Conservation (phyloP, 2,888 invertebrate species). For the Acleris literana region DNA sequence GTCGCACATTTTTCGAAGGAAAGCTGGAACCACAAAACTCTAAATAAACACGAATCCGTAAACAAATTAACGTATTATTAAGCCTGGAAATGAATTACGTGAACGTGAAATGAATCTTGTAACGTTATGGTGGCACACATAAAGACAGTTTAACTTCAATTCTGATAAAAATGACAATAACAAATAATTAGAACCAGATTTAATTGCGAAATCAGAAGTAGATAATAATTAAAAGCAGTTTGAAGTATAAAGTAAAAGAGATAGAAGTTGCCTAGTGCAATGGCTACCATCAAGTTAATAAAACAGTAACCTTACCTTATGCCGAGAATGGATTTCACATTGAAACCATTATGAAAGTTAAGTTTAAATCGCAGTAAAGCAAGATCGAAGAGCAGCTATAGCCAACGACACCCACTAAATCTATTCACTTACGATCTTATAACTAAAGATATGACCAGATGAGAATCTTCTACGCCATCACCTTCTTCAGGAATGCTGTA, state of each 20-base stretch:
- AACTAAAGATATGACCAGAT: slow-evolving; percentile 79
- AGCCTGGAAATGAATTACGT: slow-evolving; percentile 10
- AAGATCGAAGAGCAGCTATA: slow-evolving; percentile 52
- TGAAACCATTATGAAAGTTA: slow-evolving; percentile 3
- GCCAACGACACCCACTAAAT: slow-evolving; percentile 45
- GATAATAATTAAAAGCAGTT: too few relatives aligned
- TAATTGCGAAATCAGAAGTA: too few relatives aligned
- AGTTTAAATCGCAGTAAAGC: slow-evolving; percentile 41
- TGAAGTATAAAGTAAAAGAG: too few relatives aligned
- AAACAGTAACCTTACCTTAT: not conserved
- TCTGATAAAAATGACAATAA: too few relatives aligned
- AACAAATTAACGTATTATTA: not conserved
- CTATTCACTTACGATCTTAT: slow-evolving; percentile 82
- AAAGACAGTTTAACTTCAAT: not conserved
- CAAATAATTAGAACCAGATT: too few relatives aligned
- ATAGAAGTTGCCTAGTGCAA: too few relatives aligned
- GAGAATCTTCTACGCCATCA: slow-evolving; percentile 85
- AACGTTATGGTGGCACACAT: slow-evolving; percentile 15
- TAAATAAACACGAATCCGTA: not conserved
- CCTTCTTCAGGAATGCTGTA: slow-evolving; percentile 92
- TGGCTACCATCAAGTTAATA: too few relatives aligned
- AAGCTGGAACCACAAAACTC: slow-evolving; percentile 83
- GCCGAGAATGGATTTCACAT: not conserved
- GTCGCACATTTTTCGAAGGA: slow-evolving; percentile 94
- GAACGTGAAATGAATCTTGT: slow-evolving; percentile 4